These are phyloP conservation scores for Helicoverpa armigera DNA, from an alignment of 1,140 invertebrate species.

Conservation along the genomic window DNA sequence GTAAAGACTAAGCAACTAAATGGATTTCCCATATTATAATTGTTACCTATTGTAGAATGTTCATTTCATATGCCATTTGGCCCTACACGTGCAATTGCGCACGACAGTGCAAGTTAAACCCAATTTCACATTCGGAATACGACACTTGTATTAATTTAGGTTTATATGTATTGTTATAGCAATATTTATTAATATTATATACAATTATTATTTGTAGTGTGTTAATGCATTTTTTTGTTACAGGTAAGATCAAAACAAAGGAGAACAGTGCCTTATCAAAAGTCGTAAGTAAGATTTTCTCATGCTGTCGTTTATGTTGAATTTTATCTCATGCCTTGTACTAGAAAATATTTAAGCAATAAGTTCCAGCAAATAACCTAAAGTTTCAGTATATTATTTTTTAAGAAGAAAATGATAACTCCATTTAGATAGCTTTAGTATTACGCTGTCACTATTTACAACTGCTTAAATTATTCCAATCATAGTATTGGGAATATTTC, in stretches of 20 bases:
- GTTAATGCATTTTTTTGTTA: neutral
- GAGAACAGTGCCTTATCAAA: too few species aligned
- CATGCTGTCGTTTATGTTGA: too few species aligned
- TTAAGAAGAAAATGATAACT: too few species aligned
- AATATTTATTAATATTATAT: neutral
- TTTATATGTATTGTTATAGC: neutral
- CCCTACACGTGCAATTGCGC: neutral
- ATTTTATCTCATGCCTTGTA: too few species aligned
- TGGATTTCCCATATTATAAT: too few species aligned
- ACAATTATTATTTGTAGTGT: too few species aligned
- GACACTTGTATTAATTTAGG: neutral
- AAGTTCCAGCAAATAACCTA: too few species aligned
- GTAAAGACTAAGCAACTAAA: too few species aligned
- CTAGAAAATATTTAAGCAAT: too few species aligned
- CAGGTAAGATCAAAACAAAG: neutral
- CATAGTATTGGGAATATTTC: slow-evolving; percentile 1
- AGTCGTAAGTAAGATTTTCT: too few species aligned
- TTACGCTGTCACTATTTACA: neutral
- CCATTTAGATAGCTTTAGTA: too few species aligned
- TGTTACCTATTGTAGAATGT: neutral
- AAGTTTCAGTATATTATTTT: too few species aligned
- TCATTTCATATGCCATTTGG: slow-evolving; percentile 11
- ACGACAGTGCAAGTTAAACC: neutral
- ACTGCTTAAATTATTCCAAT: slow-evolving; percentile 10
- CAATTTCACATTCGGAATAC: slow-evolving; percentile 7